phyloP scores from a whole-genome alignment of 2,888 invertebrate genomes.

The Escarpia spicata region DNA sequence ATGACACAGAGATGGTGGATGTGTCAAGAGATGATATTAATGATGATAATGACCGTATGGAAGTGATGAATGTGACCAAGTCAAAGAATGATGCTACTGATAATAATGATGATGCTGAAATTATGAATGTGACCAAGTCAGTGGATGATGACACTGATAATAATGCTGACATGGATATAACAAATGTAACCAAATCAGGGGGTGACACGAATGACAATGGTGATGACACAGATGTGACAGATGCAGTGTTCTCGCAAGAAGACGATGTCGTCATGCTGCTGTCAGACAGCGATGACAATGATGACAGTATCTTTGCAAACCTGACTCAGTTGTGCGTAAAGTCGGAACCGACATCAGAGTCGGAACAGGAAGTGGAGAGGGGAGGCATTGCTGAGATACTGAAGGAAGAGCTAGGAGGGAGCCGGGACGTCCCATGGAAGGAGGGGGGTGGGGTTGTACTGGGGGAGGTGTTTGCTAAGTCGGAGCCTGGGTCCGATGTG shows the following conservation, averaged over 20 bases:
- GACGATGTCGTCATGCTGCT: not conserved
- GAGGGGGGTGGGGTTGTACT: not conserved
- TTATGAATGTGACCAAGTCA: not conserved
- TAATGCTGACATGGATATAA: not conserved
- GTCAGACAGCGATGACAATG: not conserved
- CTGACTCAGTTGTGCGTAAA: not conserved
- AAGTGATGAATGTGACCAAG: not conserved
- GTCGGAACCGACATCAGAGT: not conserved
- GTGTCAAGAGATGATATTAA: not conserved
- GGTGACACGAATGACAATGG: not conserved
- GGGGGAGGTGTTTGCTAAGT: not conserved
- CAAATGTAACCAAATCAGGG: not conserved
- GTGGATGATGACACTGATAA: not conserved
- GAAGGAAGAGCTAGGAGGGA: not conserved
- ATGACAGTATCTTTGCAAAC: not conserved
- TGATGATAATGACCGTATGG: not conserved
- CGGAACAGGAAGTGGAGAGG: not conserved
- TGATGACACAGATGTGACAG: not conserved
- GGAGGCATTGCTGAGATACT: not conserved
- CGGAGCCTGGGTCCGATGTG: not conserved
- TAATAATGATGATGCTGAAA: not conserved
- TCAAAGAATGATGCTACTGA: not conserved
- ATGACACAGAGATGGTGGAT: not conserved
- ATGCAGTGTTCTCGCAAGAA: not conserved
- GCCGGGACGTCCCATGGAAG: not conserved